A percentile compares a stretch with the other conserved stretches of the same genome.
Conservation (phyloP, 2,797 vertebrate species). For the Pagetopsis macropterus region DNA sequence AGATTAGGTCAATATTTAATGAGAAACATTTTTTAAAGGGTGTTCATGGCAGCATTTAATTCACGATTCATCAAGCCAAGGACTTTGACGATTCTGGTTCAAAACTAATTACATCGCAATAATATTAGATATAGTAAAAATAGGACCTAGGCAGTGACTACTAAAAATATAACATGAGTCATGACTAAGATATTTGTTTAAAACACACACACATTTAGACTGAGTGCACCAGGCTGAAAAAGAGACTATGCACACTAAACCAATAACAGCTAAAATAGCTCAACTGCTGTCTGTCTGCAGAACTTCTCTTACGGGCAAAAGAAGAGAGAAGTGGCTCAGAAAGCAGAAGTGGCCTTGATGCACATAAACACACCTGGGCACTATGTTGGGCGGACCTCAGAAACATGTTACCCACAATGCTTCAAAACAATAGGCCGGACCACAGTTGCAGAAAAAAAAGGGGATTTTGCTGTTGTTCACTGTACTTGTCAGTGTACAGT, state of each 20-base stretch:
- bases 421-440: constrained; percentile 41
- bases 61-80: neutral
- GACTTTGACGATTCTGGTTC: neutral
- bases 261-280: constrained; percentile 58
- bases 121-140: neutral
- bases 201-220: constrained; percentile 3
- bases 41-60: neutral
- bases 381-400: constrained; percentile 1
- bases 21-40: neutral
- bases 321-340: constrained; percentile 80
- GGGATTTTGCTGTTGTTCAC: constrained; percentile 42
- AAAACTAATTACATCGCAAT: neutral
- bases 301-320: constrained; percentile 72
- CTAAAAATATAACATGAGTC: constrained; percentile 9
- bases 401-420: constrained; percentile 3
- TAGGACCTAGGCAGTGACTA: constrained; percentile 1
- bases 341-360: constrained; percentile 77
- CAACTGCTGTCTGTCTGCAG: constrained; percentile 57
- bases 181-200: constrained; percentile 2
- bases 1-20: neutral
- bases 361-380: constrained; percentile 65
- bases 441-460: constrained; percentile 36
- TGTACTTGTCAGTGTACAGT: constrained; percentile 18
- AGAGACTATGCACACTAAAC: constrained; percentile 11
- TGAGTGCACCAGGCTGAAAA: constrained; percentile 11